Evolutionary conservation across 2,888 invertebrate genomes (phyloP), one percentile per base, ranked within the genome.

Genomic region (Erebia epiphron): DNA sequence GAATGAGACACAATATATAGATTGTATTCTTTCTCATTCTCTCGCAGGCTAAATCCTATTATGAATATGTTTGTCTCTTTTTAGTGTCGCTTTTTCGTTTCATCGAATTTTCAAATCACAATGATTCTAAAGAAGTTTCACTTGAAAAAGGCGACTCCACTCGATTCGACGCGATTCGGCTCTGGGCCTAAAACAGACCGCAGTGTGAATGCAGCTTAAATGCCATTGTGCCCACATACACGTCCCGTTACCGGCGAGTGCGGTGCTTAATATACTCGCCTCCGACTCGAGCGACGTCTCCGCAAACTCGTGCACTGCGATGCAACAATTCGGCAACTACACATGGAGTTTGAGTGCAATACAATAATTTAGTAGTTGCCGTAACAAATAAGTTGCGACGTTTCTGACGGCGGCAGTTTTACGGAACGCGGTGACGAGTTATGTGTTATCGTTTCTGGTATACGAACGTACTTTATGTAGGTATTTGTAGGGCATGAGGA

Each of bases 261-360:
- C 61, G 41, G 58, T 26, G 57, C 43, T 16, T n/a, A 11, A 61
- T 11, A 35, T 35, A 35, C 35, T 14, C 43, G 11, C 14, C 46
- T 56, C 61, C 13, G 18, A 46, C 46, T 43, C 7, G 46, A 18
- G 13, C 61, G 46, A 18, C 43, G 13, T 46, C 1, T 46, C 61
- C 21, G 16, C 46, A 26, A 49, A 62, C 46, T 62, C 21, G 11
- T 11, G 21, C 60, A 16, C n/a, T 16, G 7, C 18, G 61, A 46
- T 21, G 18, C 21, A 56, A 56, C 46, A 62, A 62, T 21, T 46
- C 43, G 56, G 21, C n/a, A 16, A 41, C n/a, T 41, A 41, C 41
- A 35, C 58, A 56, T 35, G n/a, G n/a, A 62, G 16, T 46, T 43
- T 61, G 61, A 18, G 43, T 61, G 61, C 61, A 61, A 46, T 49